These are phyloP conservation scores for Teleogryllus oceanicus DNA, from an alignment of 2,888 invertebrate species.

Conservation along the genomic window DNA sequence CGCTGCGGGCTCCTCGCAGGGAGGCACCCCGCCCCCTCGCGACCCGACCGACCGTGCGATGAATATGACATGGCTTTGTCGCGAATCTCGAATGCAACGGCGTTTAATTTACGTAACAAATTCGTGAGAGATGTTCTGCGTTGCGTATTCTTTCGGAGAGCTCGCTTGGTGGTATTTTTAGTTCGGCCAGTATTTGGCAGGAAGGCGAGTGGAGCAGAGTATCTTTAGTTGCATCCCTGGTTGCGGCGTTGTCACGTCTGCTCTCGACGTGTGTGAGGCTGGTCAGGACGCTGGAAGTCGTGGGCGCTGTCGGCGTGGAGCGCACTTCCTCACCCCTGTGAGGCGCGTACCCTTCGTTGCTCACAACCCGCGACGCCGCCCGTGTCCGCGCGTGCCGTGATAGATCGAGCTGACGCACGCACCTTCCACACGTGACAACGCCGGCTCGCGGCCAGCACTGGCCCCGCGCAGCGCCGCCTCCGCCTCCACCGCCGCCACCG, in stretches of 20 bases:
- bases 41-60: no score
- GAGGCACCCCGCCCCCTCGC: background rate
- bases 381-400: background rate
- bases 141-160: constrained; percentile 35
- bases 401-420: background rate
- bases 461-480: constrained; percentile 18
- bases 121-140: constrained; percentile 33
- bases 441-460: constrained; percentile 24
- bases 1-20: background rate
- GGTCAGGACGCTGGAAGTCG: constrained; percentile 36
- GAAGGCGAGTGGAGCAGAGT: constrained; percentile 43
- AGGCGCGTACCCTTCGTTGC: constrained; percentile 37
- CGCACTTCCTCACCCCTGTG: constrained; percentile 43
- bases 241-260: constrained; percentile 41
- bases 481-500: background rate
- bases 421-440: constrained; percentile 32
- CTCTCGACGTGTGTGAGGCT: constrained; percentile 34
- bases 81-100: background rate
- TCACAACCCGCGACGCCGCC: constrained; percentile 22
- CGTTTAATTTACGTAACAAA: constrained; percentile 26
- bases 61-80: no score
- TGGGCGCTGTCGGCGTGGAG: constrained; percentile 45
- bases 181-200: constrained; percentile 64
- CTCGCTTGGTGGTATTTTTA: constrained; percentile 58
- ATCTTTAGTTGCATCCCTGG: constrained; percentile 44